Evolutionary conservation across 2,113 vertebrate genomes (phyloP).

Genomic region (Tapirus terrestris): DNA sequence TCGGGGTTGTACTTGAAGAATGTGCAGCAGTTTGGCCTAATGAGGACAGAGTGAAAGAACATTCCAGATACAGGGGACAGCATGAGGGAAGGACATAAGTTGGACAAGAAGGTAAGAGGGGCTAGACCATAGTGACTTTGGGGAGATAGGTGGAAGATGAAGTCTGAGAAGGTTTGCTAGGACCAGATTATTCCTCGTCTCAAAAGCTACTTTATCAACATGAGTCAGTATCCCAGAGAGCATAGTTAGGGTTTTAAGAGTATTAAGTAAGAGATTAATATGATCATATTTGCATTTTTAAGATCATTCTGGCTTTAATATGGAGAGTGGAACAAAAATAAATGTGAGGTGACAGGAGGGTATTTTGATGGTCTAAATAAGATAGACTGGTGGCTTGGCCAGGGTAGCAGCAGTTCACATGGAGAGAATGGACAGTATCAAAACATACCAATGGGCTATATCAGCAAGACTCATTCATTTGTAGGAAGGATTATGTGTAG

Average conservation of each 20-base stretch:
- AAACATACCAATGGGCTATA: not conserved
- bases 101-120: not conserved
- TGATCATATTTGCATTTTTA: not conserved
- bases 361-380: not conserved
- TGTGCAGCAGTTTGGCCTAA: not conserved
- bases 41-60: not conserved
- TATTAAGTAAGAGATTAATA: not conserved
- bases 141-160: not conserved
- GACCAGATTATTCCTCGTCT: not conserved
- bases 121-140: not conserved
- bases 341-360: not conserved
- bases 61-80: not conserved
- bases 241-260: not conserved
- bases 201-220: not conserved
- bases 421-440: not conserved
- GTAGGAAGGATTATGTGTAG: not conserved
- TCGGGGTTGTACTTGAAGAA: not conserved
- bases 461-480: not conserved
- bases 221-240: not conserved
- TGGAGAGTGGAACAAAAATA: not conserved
- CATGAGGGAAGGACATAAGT: not conserved
- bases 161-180: not conserved
- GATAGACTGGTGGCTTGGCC: not conserved
- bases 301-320: not conserved
- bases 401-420: not conserved